A percentile compares a stretch with the other conserved stretches of the same genome.
These are phyloP conservation scores for Polydrusus cervinus DNA, from an alignment of 2,888 invertebrate species.

Conservation along the genomic window DNA sequence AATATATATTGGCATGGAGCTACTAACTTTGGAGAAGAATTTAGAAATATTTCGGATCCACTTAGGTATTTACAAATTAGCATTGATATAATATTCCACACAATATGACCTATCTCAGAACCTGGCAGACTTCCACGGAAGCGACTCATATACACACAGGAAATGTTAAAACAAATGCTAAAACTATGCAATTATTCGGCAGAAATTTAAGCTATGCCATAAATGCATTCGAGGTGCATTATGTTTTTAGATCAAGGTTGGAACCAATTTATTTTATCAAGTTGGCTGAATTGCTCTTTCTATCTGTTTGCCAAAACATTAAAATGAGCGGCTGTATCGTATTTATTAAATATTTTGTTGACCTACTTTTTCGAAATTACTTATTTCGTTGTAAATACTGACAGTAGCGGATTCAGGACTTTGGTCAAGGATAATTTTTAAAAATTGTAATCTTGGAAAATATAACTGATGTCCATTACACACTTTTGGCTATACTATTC, in stretches of 20 bases:
- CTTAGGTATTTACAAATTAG: too few relatives aligned
- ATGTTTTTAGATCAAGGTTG: slow-evolving; percentile 60
- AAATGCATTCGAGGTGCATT: slow-evolving; percentile 58
- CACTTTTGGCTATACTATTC: too few relatives aligned
- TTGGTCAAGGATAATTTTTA: too few relatives aligned
- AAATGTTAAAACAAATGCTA: slow-evolving; percentile 56
- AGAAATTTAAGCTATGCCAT: slow-evolving; percentile 55
- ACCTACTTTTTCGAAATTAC: slow-evolving; percentile 28
- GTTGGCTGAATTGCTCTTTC: slow-evolving; percentile 36
- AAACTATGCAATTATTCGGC: slow-evolving; percentile 58
- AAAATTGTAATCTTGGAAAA: too few relatives aligned
- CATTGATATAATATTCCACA: neutral
- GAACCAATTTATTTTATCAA: slow-evolving; percentile 37
- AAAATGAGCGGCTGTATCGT: slow-evolving; percentile 15
- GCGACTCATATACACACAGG: slow-evolving; percentile 37
- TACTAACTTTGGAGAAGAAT: too few relatives aligned
- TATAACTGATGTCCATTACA: too few relatives aligned
- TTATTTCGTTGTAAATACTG: slow-evolving; percentile 30
- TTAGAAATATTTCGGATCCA: too few relatives aligned
- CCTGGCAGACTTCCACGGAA: slow-evolving; percentile 13
- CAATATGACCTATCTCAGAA: slow-evolving; percentile 4
- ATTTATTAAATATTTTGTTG: slow-evolving; percentile 36
- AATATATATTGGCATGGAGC: too few relatives aligned
- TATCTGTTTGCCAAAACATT: slow-evolving; percentile 40
- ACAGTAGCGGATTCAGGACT: slow-evolving; percentile 6